Conservation (phyloP, 2,888 invertebrate genomes). For the Mythimna albipuncta region DNA sequence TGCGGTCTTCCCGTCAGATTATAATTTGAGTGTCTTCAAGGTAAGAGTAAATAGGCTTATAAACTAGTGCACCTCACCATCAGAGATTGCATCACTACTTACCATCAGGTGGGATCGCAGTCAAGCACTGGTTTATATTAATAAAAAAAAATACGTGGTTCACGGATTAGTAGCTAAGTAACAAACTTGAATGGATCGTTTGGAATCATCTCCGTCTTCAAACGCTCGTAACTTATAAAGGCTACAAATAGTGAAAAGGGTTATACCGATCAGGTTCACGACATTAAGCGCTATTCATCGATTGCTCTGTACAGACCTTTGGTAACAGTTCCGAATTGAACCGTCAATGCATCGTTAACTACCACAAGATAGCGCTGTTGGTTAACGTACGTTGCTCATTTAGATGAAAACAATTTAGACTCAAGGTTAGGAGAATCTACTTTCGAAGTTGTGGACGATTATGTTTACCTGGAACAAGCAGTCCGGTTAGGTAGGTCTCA, state of each 20-base stretch:
- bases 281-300: conserved; percentile 62
- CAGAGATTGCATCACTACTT: no score
- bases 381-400: not conserved
- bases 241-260: conserved; percentile 54
- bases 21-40: no score
- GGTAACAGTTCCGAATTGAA: conserved; percentile 38
- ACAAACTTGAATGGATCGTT: conserved; percentile 24
- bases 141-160: not conserved
- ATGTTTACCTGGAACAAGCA: no score
- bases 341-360: conserved; percentile 54
- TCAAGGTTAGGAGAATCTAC: not conserved
- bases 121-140: no score
- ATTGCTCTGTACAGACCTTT: conserved; percentile 33
- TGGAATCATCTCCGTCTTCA: conserved; percentile 37
- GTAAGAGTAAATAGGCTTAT: no score
- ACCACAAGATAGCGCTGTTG: conserved; percentile 37
- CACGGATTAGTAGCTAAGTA: not conserved
- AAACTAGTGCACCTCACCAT: no score
- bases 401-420: not conserved
- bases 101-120: no score
- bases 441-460: no score
- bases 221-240: conserved; percentile 44
- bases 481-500: no score
- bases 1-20: no score
- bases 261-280: conserved; percentile 50